Evolutionary conservation across 2,888 invertebrate genomes (phyloP).

Genomic region (Caenorhabditis afra): DNA sequence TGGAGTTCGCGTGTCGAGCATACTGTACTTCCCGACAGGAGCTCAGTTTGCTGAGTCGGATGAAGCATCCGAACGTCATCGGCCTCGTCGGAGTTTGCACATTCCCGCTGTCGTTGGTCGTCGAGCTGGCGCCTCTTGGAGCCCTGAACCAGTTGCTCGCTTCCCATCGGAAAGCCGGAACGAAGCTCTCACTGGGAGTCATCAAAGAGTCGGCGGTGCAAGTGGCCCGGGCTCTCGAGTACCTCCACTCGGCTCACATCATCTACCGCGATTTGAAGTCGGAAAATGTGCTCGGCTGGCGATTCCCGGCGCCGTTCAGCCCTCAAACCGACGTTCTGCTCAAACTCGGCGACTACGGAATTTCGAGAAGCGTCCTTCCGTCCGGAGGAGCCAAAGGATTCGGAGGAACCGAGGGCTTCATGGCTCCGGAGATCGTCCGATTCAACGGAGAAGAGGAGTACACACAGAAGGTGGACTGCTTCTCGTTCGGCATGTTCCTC

Average conservation of each 20-base stretch:
- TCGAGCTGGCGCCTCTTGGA: slow-evolving; percentile 93
- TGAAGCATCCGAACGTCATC: slow-evolving; percentile 93
- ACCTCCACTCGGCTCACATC: slow-evolving; percentile 92
- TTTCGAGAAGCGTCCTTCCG: slow-evolving; percentile 79
- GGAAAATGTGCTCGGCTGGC: slow-evolving; percentile 98
- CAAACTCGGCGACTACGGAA: slow-evolving; percentile 94
- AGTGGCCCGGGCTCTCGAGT: slow-evolving; percentile 94
- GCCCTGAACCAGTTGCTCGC: slow-evolving; percentile 90
- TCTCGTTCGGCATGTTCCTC: slow-evolving; percentile 98
- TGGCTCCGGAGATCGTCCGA: slow-evolving; percentile 98
- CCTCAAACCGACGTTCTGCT: slow-evolving; percentile 83
- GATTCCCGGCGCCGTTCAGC: slow-evolving; percentile 88
- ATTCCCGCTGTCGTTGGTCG: slow-evolving; percentile 90
- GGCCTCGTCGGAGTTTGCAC: slow-evolving; percentile 88
- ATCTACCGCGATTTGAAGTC: slow-evolving; percentile 88
- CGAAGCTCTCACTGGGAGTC: slow-evolving; percentile 88
- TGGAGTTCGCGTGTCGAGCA: slow-evolving; percentile 94
- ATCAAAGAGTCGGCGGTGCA: slow-evolving; percentile 91
- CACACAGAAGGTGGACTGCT: slow-evolving; percentile 97
- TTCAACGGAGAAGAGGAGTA: slow-evolving; percentile 99
- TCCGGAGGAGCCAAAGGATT: slow-evolving; percentile 86
- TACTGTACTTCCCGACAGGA: slow-evolving; percentile 92
- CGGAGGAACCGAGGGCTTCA: slow-evolving; percentile 98
- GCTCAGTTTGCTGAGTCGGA: slow-evolving; percentile 89
- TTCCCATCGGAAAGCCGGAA: slow-evolving; percentile 90